A percentile compares a stretch with the other conserved stretches of the same genome.
These are phyloP conservation scores for Nephrotoma appendiculata DNA, from an alignment of 2,888 invertebrate species.

Conservation along the genomic window DNA sequence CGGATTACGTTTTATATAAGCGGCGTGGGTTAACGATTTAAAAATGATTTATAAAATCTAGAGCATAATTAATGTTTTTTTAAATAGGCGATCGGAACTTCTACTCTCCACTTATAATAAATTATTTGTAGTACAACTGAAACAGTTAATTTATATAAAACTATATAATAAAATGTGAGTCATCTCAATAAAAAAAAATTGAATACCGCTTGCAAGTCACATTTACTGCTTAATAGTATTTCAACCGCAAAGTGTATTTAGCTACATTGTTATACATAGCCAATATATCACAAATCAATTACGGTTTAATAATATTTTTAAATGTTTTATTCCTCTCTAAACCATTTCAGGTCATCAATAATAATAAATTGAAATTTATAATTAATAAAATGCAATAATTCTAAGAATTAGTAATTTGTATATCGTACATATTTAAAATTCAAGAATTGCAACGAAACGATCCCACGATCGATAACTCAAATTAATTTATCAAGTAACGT, in stretches of 20 bases:
- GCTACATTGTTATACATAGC: not conserved
- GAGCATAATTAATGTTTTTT: not conserved
- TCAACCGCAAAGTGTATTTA: not conserved
- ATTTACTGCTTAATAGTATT: not conserved
- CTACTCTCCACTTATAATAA: not conserved
- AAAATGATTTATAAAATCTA: not conserved
- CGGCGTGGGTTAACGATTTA: not conserved
- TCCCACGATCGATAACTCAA: not conserved
- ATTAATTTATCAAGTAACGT: not conserved
- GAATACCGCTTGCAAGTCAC: not conserved
- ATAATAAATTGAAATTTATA: not conserved
- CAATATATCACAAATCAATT: not conserved
- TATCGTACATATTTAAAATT: not conserved
- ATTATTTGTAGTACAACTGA: not conserved
- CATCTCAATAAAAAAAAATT: not conserved
- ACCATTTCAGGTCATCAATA: not conserved
- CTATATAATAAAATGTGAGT: not conserved
- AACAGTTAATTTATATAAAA: not conserved
- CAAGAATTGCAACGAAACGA: not conserved
- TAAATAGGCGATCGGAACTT: not conserved
- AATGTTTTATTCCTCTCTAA: not conserved
- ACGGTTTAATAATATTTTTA: not conserved
- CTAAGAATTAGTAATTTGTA: not conserved
- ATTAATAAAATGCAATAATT: not conserved
- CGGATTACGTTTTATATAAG: not conserved